phyloP scores from a whole-genome alignment of 2,888 invertebrate genomes.

The Andricus quercusramuli region DNA sequence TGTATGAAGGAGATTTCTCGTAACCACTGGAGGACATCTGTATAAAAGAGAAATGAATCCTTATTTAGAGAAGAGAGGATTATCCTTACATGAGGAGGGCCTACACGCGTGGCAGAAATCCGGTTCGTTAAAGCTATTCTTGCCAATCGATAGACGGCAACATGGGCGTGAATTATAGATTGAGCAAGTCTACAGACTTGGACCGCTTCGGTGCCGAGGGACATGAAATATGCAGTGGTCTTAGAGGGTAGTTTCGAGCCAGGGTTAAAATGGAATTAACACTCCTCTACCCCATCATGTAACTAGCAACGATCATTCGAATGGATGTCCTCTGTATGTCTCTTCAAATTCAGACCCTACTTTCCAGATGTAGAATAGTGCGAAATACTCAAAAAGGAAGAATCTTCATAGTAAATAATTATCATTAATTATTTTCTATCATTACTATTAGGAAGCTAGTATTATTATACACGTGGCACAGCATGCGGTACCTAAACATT shows the following conservation, averaged over 20 bases:
- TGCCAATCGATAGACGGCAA: constrained; percentile 64
- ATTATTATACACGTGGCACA: too few species aligned
- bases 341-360: constrained; percentile 21
- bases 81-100: not conserved
- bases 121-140: constrained; percentile 60
- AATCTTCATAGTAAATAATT: not conserved
- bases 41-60: not conserved
- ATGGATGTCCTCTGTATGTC: constrained; percentile 43
- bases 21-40: not conserved
- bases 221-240: constrained; percentile 76
- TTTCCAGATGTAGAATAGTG: not conserved
- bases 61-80: constrained; percentile 1
- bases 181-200: constrained; percentile 66
- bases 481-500: too few species aligned
- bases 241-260: constrained; percentile 73
- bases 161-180: constrained; percentile 69
- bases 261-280: constrained; percentile 74
- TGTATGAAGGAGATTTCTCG: not conserved
- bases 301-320: constrained; percentile 59
- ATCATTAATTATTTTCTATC: too few species aligned
- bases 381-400: not conserved
- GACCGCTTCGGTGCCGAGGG: constrained; percentile 53
- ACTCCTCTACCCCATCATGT: constrained; percentile 57
- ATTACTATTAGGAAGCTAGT: too few species aligned
- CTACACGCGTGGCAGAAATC: constrained; percentile 40